These are phyloP conservation scores for Aphyosemion australe DNA, from an alignment of 2,113 vertebrate genomes.

Conservation along the genomic window DNA sequence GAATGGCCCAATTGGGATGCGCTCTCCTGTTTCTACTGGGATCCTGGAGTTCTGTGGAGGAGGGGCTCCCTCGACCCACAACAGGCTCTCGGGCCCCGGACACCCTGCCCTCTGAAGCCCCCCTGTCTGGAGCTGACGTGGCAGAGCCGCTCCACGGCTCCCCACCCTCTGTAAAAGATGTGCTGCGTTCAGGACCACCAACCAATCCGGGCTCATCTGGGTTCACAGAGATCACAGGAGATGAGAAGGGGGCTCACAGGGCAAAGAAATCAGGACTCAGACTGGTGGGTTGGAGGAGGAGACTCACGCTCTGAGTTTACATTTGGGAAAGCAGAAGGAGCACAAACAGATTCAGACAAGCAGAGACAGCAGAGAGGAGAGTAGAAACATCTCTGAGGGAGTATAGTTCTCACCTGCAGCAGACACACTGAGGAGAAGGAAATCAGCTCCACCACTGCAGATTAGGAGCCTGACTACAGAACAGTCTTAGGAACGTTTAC, in stretches of 20 bases:
- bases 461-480: neutral
- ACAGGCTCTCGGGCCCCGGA: conserved; percentile 46
- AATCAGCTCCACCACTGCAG: neutral
- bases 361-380: conserved; percentile 20
- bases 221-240: conserved; percentile 46
- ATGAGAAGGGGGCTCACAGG: conserved; percentile 37
- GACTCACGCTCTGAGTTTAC: conserved; percentile 21
- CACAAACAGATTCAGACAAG: conserved; percentile 12
- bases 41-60: conserved; percentile 67
- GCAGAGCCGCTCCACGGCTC: conserved; percentile 64
- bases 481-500: conserved; percentile 6
- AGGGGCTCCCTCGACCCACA: conserved; percentile 56
- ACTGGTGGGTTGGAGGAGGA: conserved; percentile 25
- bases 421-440: conserved; percentile 6
- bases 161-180: conserved; percentile 80
- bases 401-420: conserved; percentile 65
- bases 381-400: conserved; percentile 34
- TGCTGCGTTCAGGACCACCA: conserved; percentile 67
- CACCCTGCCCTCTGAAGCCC: conserved; percentile 41
- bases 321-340: conserved; percentile 26
- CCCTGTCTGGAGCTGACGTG: conserved; percentile 57
- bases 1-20: conserved; percentile 78
- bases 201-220: conserved; percentile 31
- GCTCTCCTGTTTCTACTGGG: conserved; percentile 82
- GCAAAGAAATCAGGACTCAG: conserved; percentile 42